phyloP scores from a whole-genome alignment of 2,797 vertebrate species.

The Sarcophilus harrisii region DNA sequence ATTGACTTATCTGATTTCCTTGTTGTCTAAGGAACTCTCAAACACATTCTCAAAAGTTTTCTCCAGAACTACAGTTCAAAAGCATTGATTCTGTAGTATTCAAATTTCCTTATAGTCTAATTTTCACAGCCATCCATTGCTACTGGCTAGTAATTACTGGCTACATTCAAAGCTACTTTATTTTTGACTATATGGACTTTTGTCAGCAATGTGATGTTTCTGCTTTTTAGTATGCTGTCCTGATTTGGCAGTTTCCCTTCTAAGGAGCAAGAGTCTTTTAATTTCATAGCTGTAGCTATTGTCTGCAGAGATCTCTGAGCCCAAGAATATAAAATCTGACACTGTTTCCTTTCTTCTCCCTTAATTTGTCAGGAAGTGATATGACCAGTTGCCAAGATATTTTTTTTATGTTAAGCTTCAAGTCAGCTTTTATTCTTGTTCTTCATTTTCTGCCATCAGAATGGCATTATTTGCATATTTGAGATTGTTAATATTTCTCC shows the following conservation, averaged over 20 bases:
- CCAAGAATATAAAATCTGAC: not conserved
- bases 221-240: not conserved
- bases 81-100: not conserved
- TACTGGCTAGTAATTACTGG: not conserved
- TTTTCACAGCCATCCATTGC: not conserved
- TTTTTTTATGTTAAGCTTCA: not conserved
- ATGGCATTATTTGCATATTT: not conserved
- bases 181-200: not conserved
- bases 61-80: not conserved
- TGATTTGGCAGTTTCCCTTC: not conserved
- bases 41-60: not conserved
- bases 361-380: not conserved
- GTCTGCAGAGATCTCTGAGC: not conserved
- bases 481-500: not conserved
- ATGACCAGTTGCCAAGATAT: not conserved
- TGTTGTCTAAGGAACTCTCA: not conserved
- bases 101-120: not conserved
- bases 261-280: not conserved
- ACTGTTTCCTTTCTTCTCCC: not conserved
- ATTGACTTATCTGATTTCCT: not conserved
- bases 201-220: not conserved
- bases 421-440: not conserved
- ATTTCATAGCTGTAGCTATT: not conserved
- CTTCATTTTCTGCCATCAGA: not conserved
- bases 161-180: not conserved